A percentile compares a stretch with the other conserved stretches of the same genome.
Evolutionary conservation across 1,140 invertebrate species (phyloP).

Genomic region (Diorhabda sublineata): DNA sequence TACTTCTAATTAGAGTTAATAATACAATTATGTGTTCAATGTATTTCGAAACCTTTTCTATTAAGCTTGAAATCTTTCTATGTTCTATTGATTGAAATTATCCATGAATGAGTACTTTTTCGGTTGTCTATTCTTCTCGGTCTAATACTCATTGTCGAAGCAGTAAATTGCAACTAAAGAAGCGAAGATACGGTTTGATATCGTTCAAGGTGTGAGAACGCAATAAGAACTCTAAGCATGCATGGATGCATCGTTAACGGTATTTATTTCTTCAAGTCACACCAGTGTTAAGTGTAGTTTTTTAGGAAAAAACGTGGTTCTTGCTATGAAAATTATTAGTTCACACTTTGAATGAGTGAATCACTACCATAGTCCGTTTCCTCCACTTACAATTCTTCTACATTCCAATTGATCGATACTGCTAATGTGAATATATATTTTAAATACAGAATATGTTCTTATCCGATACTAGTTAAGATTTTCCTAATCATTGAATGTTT

Average conservation of each 20-base stretch:
- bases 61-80: not conserved
- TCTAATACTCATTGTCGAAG: constrained; percentile 10
- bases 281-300: constrained; percentile 21
- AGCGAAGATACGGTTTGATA: constrained; percentile 20
- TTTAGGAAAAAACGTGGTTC: not conserved
- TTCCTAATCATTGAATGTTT: no score
- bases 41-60: not conserved
- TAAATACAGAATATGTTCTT: no score
- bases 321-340: no score
- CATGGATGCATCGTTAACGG: constrained; percentile 23
- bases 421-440: no score
- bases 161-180: constrained; percentile 19
- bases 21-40: no score
- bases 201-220: constrained; percentile 25
- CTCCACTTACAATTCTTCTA: no score
- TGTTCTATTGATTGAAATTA: constrained; percentile 1
- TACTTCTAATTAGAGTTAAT: no score
- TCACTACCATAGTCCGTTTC: no score
- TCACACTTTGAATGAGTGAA: no score
- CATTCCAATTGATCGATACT: no score
- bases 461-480: no score
- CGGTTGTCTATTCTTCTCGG: constrained; percentile 10
- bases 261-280: constrained; percentile 12
- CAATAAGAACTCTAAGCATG: constrained; percentile 21
- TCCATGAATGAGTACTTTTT: constrained; percentile 11